Conservation (phyloP, 1,140 invertebrate genomes). For the Drosophila bocqueti region DNA sequence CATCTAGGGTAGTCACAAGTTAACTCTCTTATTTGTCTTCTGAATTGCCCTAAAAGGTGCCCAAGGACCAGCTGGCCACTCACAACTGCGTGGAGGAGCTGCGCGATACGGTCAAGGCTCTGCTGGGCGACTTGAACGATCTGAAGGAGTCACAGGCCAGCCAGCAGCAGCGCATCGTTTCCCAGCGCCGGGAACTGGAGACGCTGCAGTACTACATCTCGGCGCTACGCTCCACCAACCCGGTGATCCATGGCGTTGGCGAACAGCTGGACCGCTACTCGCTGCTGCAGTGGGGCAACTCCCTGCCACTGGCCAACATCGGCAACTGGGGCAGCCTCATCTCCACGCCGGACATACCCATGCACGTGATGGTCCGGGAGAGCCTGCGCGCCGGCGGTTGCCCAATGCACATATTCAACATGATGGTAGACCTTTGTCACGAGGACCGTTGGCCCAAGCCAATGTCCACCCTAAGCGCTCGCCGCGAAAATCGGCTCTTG, state of each 20-base stretch:
- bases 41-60: constrained; percentile 19
- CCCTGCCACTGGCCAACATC: constrained; percentile 34
- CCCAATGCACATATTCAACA: constrained; percentile 61
- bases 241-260: constrained; percentile 54
- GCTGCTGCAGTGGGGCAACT: constrained; percentile 59
- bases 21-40: neutral
- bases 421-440: constrained; percentile 58
- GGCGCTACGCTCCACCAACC: constrained; percentile 57
- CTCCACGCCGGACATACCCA: constrained; percentile 57
- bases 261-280: constrained; percentile 61
- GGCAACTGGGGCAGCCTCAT: constrained; percentile 63
- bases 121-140: constrained; percentile 16
- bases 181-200: constrained; percentile 59
- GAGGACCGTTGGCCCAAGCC: constrained; percentile 68
- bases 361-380: constrained; percentile 58
- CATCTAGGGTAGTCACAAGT: neutral
- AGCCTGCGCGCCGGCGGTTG: constrained; percentile 46
- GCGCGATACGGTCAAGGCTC: constrained; percentile 35
- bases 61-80: constrained; percentile 47
- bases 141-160: constrained; percentile 22
- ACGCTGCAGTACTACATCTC: constrained; percentile 64
- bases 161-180: constrained; percentile 30
- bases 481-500: constrained; percentile 45
- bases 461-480: constrained; percentile 37
- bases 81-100: constrained; percentile 62